Evolutionary conservation across 1,140 invertebrate genomes (phyloP).

Genomic region (Paracyclopina nana): DNA sequence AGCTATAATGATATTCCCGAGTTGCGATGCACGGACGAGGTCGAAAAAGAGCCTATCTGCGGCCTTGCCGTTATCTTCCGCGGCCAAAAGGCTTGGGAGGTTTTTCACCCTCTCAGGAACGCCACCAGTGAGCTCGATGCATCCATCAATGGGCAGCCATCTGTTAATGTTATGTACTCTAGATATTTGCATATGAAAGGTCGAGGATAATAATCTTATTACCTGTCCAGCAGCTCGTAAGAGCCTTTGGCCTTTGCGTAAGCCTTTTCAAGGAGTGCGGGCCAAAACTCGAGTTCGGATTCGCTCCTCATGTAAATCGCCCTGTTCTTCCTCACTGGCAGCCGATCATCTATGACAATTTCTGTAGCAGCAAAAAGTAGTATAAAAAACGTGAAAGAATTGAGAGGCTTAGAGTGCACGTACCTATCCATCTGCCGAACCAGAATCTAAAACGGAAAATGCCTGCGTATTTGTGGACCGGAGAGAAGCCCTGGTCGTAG

Average conservation of each 20-base stretch:
- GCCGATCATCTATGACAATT: constrained; percentile 34
- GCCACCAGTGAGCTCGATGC: constrained; percentile 15
- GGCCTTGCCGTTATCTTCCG: background rate
- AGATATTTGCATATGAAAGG: too few relatives aligned
- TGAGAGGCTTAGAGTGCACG: too few relatives aligned
- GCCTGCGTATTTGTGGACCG: constrained; percentile 13
- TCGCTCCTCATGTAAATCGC: constrained; percentile 34
- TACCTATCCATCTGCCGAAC: constrained; percentile 25
- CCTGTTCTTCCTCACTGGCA: constrained; percentile 31
- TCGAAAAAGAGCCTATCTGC: constrained; percentile 12
- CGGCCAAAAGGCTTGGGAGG: background rate
- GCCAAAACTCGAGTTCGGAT: constrained; percentile 28
- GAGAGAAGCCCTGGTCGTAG: constrained; percentile 10
- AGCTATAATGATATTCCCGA: constrained; percentile 11
- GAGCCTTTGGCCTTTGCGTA: constrained; percentile 27
- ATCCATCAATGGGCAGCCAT: constrained; percentile 15
- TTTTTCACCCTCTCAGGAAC: constrained; percentile 8
- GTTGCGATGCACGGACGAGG: constrained; percentile 1
- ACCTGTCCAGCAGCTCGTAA: constrained; percentile 13
- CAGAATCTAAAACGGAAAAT: constrained; percentile 15
- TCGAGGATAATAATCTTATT: too few relatives aligned
- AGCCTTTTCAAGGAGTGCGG: constrained; percentile 30
- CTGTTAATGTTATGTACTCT: too few relatives aligned
- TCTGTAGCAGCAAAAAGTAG: too few relatives aligned
- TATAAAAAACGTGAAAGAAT: too few relatives aligned